These are phyloP conservation scores for Cabera pusaria DNA, from an alignment of 2,888 invertebrate species.

Conservation along the genomic window DNA sequence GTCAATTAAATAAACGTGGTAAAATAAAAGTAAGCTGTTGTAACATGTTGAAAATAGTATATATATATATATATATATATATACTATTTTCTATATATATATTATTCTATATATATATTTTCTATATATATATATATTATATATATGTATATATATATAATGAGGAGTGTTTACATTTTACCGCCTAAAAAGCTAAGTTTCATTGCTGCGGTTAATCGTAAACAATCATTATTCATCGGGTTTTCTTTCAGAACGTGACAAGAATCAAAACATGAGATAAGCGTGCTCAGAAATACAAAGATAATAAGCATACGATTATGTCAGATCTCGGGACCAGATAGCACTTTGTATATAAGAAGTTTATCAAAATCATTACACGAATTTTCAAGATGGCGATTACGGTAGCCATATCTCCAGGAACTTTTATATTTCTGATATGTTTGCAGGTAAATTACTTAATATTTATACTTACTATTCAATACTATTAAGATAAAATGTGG, in stretches of 20 bases:
- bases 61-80: too few relatives aligned
- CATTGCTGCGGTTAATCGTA: constrained; percentile 10
- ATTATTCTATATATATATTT: too few relatives aligned
- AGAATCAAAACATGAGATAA: constrained; percentile 46
- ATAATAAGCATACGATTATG: constrained; percentile 44
- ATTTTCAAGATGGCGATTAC: constrained; percentile 54
- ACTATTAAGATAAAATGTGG: too few relatives aligned
- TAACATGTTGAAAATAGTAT: too few relatives aligned
- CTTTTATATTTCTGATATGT: constrained; percentile 46
- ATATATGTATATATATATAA: too few relatives aligned
- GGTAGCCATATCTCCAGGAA: constrained; percentile 42
- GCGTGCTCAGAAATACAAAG: constrained; percentile 32
- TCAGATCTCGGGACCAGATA: constrained; percentile 46
- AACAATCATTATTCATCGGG: constrained; percentile 36
- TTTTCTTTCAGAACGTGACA: constrained; percentile 42
- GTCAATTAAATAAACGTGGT: too few relatives aligned
- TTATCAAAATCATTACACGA: constrained; percentile 40
- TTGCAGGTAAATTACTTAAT: constrained; percentile 42
- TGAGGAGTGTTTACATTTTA: too few relatives aligned
- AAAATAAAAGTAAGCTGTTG: too few relatives aligned
- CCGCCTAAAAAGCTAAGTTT: too few relatives aligned
- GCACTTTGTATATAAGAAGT: constrained; percentile 54
- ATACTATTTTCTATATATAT: too few relatives aligned
- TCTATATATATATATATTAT: too few relatives aligned
- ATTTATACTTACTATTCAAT: too few relatives aligned